These are phyloP conservation scores for Myzus persicae DNA, from an alignment of 1,140 invertebrate species.

Conservation along the genomic window DNA sequence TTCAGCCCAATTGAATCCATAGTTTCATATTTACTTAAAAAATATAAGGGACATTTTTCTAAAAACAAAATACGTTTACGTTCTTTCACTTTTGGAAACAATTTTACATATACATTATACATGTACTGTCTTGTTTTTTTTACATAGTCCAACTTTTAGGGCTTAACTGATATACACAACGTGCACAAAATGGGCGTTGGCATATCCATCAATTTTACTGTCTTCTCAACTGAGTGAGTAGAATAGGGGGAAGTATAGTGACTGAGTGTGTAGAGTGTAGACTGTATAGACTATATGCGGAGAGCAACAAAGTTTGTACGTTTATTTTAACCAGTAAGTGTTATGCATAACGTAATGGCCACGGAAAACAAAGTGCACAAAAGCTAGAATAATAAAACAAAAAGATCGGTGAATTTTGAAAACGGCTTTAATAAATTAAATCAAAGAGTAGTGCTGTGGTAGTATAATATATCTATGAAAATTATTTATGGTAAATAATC, in stretches of 20 bases:
- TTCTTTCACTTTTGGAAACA: background rate
- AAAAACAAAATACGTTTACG: background rate
- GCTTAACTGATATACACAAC: background rate
- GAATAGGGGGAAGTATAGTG: background rate
- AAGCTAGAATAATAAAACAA: background rate
- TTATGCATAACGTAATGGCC: background rate
- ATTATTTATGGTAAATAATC: background rate
- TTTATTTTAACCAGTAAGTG: constrained; percentile 6
- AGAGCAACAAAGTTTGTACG: background rate
- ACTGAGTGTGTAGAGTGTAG: background rate
- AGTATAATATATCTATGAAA: background rate
- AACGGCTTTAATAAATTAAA: background rate
- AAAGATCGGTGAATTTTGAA: background rate
- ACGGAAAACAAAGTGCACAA: background rate
- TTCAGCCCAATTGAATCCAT: background rate
- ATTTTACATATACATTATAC: background rate
- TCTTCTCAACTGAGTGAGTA: background rate
- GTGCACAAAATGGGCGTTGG: background rate
- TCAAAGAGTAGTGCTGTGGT: background rate
- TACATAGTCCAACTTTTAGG: background rate
- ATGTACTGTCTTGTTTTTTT: background rate
- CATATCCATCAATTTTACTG: constrained; percentile 48
- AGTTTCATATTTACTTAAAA: background rate
- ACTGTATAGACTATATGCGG: no score
- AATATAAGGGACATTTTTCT: background rate